Base-by-base conservation (phyloP, 1,140 invertebrate genomes). In the Trinorchestia longiramus region DNA sequence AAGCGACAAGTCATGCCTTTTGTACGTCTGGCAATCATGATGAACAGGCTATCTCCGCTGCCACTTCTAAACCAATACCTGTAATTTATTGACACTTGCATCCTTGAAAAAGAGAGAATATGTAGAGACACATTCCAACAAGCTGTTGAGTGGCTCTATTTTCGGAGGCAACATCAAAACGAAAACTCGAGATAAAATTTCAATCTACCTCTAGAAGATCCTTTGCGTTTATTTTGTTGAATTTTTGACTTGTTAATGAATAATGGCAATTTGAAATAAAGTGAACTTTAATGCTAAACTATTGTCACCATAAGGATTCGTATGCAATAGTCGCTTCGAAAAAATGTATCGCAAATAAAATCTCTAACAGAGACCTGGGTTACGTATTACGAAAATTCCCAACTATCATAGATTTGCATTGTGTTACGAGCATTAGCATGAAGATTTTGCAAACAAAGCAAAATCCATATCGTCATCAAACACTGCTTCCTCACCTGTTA, bases 41-140 rank as follows among this genome's bases (percentile, higher is more conserved):
- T 77, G 62, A 77, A 77, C 62, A 23, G 62, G 28, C 62, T 36
- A 1, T 77, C 62, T 36, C 11, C 15, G 62, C 62, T 36, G 62
- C 62, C 62, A 77, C 62, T 77, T 77, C 62, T 77, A 77, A 77
- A 77, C 62, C 62, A 77, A 77, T 77, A 77, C 62, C 62, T 77
- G 62, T 77, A 77, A 77, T 77, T 77, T 77, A 77, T 77, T 77
- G 62, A 77, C 62, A 77, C 62, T 77, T 77, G 62, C 62, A 36
- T 36, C 62, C 62, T 15, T 11, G 62, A 77, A 36, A 77, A 19
- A 77, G 62, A 15, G 15, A 77, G 8, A 36, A 77, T 36, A 3
- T 77, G 47, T 19, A 53, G 47, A 19, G 15, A 3, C 62, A 11
- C 62, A 77, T 77, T 77, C 11, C 62, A 77, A 77, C 36, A 15